Conservation (phyloP, 2,113 vertebrate species). For the Rhinopithecus roxellana region DNA sequence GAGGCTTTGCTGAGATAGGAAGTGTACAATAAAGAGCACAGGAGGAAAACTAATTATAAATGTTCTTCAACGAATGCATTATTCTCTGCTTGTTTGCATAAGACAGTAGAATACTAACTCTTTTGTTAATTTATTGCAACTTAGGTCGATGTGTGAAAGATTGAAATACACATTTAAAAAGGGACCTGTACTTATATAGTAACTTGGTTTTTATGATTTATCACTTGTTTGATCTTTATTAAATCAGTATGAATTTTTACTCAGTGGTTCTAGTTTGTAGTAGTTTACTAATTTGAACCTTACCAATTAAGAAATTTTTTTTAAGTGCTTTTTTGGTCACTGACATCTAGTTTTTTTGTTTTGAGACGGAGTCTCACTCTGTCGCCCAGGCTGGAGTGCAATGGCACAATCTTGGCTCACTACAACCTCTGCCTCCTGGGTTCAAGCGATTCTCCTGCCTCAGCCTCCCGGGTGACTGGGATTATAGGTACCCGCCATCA, state of each 20-base stretch:
- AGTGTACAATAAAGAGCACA: not conserved
- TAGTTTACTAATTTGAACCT: not conserved
- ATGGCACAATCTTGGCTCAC: not conserved
- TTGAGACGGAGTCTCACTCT: not conserved
- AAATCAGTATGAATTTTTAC: not conserved
- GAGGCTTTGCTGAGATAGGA: too few relatives aligned
- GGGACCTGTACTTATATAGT: not conserved
- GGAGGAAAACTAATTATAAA: not conserved
- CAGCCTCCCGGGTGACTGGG: not conserved
- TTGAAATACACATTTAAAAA: not conserved
- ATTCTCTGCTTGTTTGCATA: not conserved
- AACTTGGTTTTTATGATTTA: not conserved
- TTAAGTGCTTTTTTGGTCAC: not conserved
- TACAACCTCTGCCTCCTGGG: not conserved
- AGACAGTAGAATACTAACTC: not conserved
- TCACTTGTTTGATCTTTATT: not conserved
- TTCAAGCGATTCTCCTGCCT: not conserved
- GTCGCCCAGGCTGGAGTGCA: too few relatives aligned
- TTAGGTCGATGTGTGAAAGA: not conserved
- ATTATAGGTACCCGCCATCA: not conserved
- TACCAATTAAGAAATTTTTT: not conserved
- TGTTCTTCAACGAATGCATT: not conserved
- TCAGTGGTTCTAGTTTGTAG: not conserved
- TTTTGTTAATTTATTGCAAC: not conserved
- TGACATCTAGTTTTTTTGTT: not conserved